phyloP scores from a whole-genome alignment of 2,888 invertebrate genomes.

The Cactoblastis cactorum region DNA sequence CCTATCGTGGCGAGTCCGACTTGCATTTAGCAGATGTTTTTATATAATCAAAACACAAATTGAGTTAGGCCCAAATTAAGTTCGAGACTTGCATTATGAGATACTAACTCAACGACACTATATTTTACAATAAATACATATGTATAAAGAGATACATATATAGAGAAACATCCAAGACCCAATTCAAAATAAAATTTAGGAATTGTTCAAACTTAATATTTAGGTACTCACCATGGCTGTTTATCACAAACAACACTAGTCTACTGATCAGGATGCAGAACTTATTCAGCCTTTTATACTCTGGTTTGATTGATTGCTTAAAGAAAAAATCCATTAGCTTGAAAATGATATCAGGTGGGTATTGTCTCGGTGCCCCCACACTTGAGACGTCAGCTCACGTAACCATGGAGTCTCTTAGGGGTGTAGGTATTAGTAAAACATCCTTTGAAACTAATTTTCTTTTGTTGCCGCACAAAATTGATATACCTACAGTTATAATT shows the following conservation, averaged over 20 bases:
- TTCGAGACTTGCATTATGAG: no score
- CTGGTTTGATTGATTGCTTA: constrained; percentile 47
- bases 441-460: not conserved
- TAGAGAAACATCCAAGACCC: no score
- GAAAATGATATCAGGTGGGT: constrained; percentile 29
- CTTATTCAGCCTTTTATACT: constrained; percentile 51
- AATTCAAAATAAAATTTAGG: no score
- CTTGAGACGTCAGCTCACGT: constrained; percentile 2
- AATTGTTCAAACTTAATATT: not conserved
- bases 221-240: constrained; percentile 52
- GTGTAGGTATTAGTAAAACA: not conserved
- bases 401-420: constrained; percentile 3
- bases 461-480: not conserved
- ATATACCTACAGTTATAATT: not conserved
- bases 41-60: no score
- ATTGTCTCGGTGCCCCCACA: constrained; percentile 1
- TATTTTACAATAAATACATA: no score
- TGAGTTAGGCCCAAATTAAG: no score
- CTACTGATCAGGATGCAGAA: constrained; percentile 31
- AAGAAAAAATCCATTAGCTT: constrained; percentile 60
- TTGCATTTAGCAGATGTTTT: no score
- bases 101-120: no score
- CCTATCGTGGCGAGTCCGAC: no score
- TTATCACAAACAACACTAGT: constrained; percentile 25
- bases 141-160: no score